Conservation (phyloP, 2,888 invertebrate species). For the Drosophila paranaensis region DNA sequence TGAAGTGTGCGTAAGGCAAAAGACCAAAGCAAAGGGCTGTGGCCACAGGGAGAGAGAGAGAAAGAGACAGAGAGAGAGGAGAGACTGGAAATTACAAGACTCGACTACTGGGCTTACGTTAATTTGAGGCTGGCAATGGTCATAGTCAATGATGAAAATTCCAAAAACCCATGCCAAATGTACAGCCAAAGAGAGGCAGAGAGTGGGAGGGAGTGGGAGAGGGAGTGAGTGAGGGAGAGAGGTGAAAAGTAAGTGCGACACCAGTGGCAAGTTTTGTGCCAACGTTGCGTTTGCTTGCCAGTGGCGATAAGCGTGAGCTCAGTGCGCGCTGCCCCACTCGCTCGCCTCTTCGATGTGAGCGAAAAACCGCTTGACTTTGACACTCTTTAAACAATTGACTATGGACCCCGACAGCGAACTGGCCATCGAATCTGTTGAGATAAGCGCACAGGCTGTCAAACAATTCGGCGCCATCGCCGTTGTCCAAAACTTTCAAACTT, state of each 20-base stretch:
- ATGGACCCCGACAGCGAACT: slow-evolving; percentile 23
- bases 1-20: slow-evolving; percentile 22
- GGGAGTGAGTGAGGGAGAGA: neutral
- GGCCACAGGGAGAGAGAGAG: neutral
- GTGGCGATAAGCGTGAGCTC: slow-evolving; percentile 62
- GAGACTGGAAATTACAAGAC: slow-evolving; percentile 31
- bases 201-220: neutral
- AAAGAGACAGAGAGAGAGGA: too few species aligned
- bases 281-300: slow-evolving; percentile 75
- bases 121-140: slow-evolving; percentile 1
- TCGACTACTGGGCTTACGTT: neutral
- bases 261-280: slow-evolving; percentile 68
- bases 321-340: neutral
- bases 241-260: slow-evolving; percentile 48
- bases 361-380: slow-evolving; percentile 74
- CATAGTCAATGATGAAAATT: slow-evolving; percentile 7
- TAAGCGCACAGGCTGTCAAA: slow-evolving; percentile 69
- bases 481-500: slow-evolving; percentile 47
- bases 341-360: slow-evolving; percentile 24
- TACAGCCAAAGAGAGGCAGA: neutral
- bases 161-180: slow-evolving; percentile 2
- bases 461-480: slow-evolving; percentile 44
- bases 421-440: slow-evolving; percentile 65
- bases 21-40: slow-evolving; percentile 3
- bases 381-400: slow-evolving; percentile 77